Evolutionary conservation across 2,888 invertebrate genomes (phyloP).

Genomic region (Leptothorax acervorum): DNA sequence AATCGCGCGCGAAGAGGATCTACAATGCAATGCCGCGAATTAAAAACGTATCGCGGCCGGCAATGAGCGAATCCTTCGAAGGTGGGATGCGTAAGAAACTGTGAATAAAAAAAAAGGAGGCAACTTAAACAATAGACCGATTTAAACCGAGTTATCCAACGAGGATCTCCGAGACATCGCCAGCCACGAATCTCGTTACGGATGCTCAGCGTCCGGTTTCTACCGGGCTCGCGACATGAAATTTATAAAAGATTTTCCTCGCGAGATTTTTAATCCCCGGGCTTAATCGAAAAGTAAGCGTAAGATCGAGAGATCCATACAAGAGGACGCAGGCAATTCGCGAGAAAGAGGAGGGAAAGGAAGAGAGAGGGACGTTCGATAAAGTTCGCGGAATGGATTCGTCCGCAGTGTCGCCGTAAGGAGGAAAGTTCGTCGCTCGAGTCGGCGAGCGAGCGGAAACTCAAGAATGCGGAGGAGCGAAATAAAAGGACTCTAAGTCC

Average conservation of each 20-base stretch:
- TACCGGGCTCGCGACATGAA: constrained; percentile 42
- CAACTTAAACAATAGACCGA: constrained; percentile 50
- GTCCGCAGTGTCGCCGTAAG: constrained; percentile 59
- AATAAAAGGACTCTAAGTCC: constrained; percentile 78
- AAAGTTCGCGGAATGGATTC: constrained; percentile 65
- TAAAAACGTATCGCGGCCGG: constrained; percentile 52
- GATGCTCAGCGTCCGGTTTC: constrained; percentile 42
- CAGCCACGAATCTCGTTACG: constrained; percentile 48
- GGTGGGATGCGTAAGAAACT: constrained; percentile 25
- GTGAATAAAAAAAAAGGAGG: constrained; percentile 23
- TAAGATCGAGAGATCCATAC: constrained; percentile 53
- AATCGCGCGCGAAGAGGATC: constrained; percentile 23
- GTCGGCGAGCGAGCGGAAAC: constrained; percentile 71
- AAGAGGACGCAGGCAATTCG: constrained; percentile 11
- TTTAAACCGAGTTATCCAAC: constrained; percentile 46
- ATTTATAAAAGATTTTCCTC: constrained; percentile 55
- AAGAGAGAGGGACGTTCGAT: constrained; percentile 51
- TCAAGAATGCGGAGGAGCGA: constrained; percentile 78
- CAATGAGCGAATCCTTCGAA: constrained; percentile 34
- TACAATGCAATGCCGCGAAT: constrained; percentile 48
- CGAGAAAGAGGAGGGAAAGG: neutral
- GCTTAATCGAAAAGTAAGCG: constrained; percentile 55
- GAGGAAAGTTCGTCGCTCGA: constrained; percentile 68
- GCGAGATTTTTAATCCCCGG: constrained; percentile 50
- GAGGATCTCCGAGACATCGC: constrained; percentile 29